Conservation (phyloP, 2,113 vertebrate species). For the Pelodiscus sinensis region DNA sequence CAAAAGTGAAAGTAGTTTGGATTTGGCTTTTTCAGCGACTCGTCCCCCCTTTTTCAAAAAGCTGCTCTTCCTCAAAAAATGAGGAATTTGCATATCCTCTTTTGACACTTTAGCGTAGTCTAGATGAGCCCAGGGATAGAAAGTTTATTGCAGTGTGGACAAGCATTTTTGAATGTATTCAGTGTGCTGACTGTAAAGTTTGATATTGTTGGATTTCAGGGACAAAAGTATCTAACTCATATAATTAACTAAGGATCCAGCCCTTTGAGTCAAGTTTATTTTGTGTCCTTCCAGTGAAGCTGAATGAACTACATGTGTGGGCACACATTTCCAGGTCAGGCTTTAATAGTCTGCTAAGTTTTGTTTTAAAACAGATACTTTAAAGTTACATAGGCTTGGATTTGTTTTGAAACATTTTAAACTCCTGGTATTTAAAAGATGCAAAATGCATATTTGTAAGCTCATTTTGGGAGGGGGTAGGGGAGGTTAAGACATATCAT, state of each 20-base stretch:
- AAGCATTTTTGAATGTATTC: not conserved
- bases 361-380: not conserved
- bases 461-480: not conserved
- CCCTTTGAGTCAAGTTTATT: not conserved
- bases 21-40: too few species aligned
- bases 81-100: too few species aligned
- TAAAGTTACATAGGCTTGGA: not conserved
- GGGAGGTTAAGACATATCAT: not conserved
- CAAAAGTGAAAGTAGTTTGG: too few species aligned
- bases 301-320: not conserved
- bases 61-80: too few species aligned
- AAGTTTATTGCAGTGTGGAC: not conserved
- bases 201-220: not conserved
- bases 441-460: not conserved
- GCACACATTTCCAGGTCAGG: not conserved
- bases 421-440: not conserved
- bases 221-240: not conserved
- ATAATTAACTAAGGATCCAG: not conserved
- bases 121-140: not conserved
- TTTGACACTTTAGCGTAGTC: too few species aligned
- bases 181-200: not conserved
- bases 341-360: not conserved
- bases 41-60: too few species aligned
- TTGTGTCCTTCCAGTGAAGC: not conserved
- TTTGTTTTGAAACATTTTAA: not conserved